Percentiles rank a stretch among this genome's conserved stretches.
These are phyloP conservation scores for Aphelenchoides avenae DNA, from an alignment of 1,140 invertebrate genomes.

Conservation along the genomic window DNA sequence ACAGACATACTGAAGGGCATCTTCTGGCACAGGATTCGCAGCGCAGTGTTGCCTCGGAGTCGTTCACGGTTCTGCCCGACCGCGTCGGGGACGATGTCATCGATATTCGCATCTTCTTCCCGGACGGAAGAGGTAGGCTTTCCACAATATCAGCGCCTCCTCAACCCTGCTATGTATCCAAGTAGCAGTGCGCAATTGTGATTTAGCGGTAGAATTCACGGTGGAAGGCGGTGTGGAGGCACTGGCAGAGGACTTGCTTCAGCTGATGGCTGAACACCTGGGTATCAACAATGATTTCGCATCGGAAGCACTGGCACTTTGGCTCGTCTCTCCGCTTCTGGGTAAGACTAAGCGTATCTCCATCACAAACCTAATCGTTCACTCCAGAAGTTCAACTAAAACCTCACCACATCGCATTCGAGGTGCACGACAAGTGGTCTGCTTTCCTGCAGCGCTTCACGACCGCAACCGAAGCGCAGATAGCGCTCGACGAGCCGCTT, in stretches of 20 bases:
- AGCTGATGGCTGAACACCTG: constrained; percentile 40
- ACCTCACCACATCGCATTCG: constrained; percentile 39
- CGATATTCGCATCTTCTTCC: constrained; percentile 48
- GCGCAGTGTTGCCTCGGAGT: constrained; percentile 26
- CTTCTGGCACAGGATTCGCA: constrained; percentile 26
- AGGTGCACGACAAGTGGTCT: constrained; percentile 40
- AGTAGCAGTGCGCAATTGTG: background rate
- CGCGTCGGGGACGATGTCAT: constrained; percentile 12
- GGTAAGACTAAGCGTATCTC: constrained; percentile 7
- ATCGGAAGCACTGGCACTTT: constrained; percentile 39
- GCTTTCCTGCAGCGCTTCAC: constrained; percentile 40
- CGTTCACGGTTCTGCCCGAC: constrained; percentile 23
- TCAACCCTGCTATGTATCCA: too few relatives aligned
- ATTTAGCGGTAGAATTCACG: constrained; percentile 40
- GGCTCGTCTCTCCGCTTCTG: constrained; percentile 42
- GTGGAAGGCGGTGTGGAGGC: constrained; percentile 32
- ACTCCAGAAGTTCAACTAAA: constrained; percentile 42
- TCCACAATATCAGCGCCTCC: too few relatives aligned
- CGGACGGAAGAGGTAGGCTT: constrained; percentile 34
- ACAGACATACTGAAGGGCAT: constrained; percentile 23
- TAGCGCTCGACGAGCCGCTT: constrained; percentile 39
- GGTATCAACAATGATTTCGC: constrained; percentile 29
- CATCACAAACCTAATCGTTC: constrained; percentile 5
- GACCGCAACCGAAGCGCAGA: constrained; percentile 35
- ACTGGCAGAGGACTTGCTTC: constrained; percentile 24